Evolutionary conservation across 30 jellyfish, hydroid and myxozoan genomes (phyloP), one percentile per base, ranked within the genome.

Genomic region (Morbakka virulenta): DNA sequence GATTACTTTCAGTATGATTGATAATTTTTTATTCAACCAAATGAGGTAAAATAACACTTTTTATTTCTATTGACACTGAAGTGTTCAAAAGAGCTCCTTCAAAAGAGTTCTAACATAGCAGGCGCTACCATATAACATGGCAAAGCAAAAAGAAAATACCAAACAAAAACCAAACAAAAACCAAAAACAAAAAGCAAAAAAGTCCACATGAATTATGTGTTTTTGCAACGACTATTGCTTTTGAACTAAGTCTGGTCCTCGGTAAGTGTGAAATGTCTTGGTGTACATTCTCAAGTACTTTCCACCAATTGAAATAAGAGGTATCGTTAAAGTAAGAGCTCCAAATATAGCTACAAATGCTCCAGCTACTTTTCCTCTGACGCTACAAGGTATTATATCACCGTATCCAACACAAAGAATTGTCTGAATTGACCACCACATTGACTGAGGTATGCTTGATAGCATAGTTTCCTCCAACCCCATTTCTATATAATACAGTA

Each of bases 391-490:
- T n/a, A 90, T 76, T 61, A 90, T 74, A 71, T 90, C 98, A 27
- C 98, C 98, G 72, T 90, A 90, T 33, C 98, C 98, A 20, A 90
- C 69, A 28, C 93, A 76, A 32, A 90, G 95, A 22, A 90, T 41
- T 6, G 98, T 90, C 65, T 90, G 98, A 28, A 90, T 84, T 33
- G 98, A 88, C 89, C 95, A 85, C 96, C 96, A 90, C 96, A 90
- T 81, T 20, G 93, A 94, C 21, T 77, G 85, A 14, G 98, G 98
- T 3, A 90, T 85, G 67, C 98, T 90, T 29, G 88, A 35, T 31
- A 90, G 70, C 9, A 50, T 71, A 0, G 91, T 77, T 21, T 71
- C 87, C 48, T 69, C 65, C 21, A 52, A 49, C 1, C 53, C 85
- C 41, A 52, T 35, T 67, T 90, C 98, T 14, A 84, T 83, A 52